Evolutionary conservation across 1,140 invertebrate species (phyloP).

Genomic region (Polypedilum pembai): DNA sequence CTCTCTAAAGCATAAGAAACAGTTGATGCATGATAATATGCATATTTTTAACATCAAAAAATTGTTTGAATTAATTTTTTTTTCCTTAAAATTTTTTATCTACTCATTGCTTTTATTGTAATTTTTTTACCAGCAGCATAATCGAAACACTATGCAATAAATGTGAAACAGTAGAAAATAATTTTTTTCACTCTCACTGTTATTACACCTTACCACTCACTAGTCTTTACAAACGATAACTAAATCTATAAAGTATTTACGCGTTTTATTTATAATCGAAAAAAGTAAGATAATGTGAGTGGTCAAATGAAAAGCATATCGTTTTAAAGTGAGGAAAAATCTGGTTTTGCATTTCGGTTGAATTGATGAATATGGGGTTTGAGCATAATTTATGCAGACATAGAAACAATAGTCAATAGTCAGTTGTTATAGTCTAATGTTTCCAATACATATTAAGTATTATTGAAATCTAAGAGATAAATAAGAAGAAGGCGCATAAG

Average conservation of each 20-base stretch:
- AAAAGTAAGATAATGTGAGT: not conserved
- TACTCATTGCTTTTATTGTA: not conserved
- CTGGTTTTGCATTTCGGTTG: not conserved
- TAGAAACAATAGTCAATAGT: not conserved
- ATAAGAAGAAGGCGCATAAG: not conserved
- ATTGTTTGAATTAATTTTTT: not conserved
- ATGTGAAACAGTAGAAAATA: not conserved
- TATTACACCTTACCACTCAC: not conserved
- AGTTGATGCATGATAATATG: not conserved
- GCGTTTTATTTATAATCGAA: conserved; percentile 10
- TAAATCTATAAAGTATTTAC: not conserved
- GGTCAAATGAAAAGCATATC: conserved; percentile 4
- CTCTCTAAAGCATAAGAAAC: not conserved
- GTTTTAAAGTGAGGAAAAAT: not conserved
- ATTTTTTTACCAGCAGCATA: not conserved
- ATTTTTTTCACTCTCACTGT: not conserved
- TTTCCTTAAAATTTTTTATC: not conserved
- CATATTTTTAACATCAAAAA: not conserved
- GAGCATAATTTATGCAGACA: conserved; percentile 7
- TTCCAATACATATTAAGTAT: not conserved
- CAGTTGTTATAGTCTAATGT: not conserved
- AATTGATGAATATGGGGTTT: not conserved
- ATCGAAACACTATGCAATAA: not conserved
- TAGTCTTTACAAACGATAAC: not conserved
- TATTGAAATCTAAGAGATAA: not conserved